A percentile compares a stretch with the other conserved stretches of the same genome.
Evolutionary conservation across 2,797 vertebrate genomes (phyloP).

Genomic region (Phylloscopus collybita): DNA sequence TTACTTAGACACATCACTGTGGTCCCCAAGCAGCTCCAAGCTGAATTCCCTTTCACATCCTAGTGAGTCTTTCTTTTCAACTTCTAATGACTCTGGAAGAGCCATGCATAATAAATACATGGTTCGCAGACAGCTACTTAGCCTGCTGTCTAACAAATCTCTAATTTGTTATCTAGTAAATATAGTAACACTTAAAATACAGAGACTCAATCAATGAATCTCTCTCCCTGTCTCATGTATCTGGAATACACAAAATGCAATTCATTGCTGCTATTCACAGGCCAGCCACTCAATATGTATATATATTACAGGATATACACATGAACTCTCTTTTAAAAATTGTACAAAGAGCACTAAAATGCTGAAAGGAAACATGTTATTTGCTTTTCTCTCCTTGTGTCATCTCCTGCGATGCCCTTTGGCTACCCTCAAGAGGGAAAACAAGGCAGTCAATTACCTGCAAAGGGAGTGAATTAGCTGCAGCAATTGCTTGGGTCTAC

Average conservation of each 20-base stretch:
- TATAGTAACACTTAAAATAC: slow-evolving; percentile 72
- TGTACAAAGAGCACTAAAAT: neutral
- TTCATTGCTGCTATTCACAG: neutral
- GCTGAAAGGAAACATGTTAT: neutral
- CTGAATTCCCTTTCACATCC: neutral
- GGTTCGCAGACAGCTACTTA: slow-evolving; percentile 57
- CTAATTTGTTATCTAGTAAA: slow-evolving; percentile 65
- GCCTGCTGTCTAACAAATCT: slow-evolving; percentile 59
- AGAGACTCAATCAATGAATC: slow-evolving; percentile 49
- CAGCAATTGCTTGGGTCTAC: neutral
- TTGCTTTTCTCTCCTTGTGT: neutral
- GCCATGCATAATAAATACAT: slow-evolving; percentile 56
- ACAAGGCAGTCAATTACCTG: neutral
- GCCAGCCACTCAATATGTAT: neutral
- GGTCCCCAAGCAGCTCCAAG: neutral
- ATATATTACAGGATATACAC: neutral
- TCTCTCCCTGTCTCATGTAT: neutral
- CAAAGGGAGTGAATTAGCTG: neutral
- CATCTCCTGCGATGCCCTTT: neutral
- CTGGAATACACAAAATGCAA: neutral
- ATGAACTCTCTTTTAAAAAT: neutral
- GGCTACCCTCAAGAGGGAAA: neutral
- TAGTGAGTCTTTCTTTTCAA: slow-evolving; percentile 9
- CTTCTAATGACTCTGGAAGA: slow-evolving; percentile 32
- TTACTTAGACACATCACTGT: neutral